A percentile compares a stretch with the other conserved stretches of the same genome.
These are phyloP conservation scores for Brachyrhaphis roseni DNA, from an alignment of 2,797 vertebrate genomes.

Conservation along the genomic window DNA sequence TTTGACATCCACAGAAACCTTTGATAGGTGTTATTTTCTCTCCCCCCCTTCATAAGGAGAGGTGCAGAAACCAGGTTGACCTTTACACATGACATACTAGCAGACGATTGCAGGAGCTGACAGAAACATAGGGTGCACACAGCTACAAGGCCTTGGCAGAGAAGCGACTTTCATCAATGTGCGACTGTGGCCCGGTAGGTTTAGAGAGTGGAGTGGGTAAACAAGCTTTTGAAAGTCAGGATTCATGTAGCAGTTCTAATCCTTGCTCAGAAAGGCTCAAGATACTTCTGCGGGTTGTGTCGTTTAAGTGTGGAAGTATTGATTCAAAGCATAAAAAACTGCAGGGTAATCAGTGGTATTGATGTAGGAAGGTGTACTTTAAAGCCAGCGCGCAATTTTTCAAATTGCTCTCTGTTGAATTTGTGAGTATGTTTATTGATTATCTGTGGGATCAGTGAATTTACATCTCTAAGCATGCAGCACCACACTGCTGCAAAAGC, in stretches of 20 bases:
- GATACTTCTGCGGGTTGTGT: constrained; percentile 38
- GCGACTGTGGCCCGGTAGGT: constrained; percentile 31
- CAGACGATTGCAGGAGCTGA: constrained; percentile 63
- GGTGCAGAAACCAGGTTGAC: constrained; percentile 63
- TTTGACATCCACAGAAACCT: constrained; percentile 59
- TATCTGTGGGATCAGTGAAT: constrained; percentile 50
- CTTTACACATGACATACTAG: constrained; percentile 73
- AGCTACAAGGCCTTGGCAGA: constrained; percentile 49
- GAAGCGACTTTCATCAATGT: constrained; percentile 42
- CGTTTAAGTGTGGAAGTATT: constrained; percentile 57
- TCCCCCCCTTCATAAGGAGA: constrained; percentile 28
- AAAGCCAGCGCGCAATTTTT: constrained; percentile 40
- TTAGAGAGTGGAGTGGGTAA: constrained; percentile 37
- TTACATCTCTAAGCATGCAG: constrained; percentile 51
- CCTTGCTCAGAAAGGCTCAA: constrained; percentile 44
- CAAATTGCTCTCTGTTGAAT: constrained; percentile 33
- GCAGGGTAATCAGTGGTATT: constrained; percentile 45
- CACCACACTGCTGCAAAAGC: constrained; percentile 12
- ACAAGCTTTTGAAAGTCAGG: constrained; percentile 64
- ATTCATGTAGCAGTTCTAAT: constrained; percentile 56
- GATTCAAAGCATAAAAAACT: constrained; percentile 53
- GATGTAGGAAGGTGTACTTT: constrained; percentile 45
- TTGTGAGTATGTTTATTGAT: constrained; percentile 48
- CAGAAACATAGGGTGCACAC: constrained; percentile 57
- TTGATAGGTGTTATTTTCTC: constrained; percentile 37